These are phyloP conservation scores for Malacoraja senta DNA, from an alignment of 2,797 vertebrate species.

Conservation along the genomic window DNA sequence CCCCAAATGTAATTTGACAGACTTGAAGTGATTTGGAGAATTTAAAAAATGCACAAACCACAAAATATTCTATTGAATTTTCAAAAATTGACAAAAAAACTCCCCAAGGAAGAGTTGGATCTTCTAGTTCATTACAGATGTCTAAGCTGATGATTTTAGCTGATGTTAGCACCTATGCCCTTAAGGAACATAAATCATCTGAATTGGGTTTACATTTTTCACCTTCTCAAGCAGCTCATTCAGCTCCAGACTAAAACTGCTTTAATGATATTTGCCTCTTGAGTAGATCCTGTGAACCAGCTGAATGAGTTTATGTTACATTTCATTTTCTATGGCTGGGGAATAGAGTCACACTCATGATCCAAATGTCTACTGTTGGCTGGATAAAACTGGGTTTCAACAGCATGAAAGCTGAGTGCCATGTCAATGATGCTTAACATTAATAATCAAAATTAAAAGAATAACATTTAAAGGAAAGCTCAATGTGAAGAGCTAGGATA, in stretches of 20 bases:
- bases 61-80: constrained; percentile 18
- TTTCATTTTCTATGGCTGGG: not conserved
- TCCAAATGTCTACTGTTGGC: not conserved
- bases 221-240: not conserved
- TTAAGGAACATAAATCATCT: not conserved
- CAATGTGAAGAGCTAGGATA: not conserved
- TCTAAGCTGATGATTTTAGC: constrained; percentile 35
- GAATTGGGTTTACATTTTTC: constrained; percentile 6
- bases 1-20: constrained; percentile 28
- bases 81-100: constrained; percentile 1
- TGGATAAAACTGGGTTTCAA: not conserved
- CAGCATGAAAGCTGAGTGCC: not conserved
- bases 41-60: constrained; percentile 22
- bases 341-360: not conserved
- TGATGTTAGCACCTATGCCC: constrained; percentile 20
- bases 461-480: not conserved
- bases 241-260: not conserved
- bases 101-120: constrained; percentile 21
- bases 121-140: constrained; percentile 30
- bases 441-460: not conserved
- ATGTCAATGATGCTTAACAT: not conserved
- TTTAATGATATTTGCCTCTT: not conserved
- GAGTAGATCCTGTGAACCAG: not conserved
- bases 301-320: not conserved
- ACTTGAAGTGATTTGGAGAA: constrained; percentile 7